Evolutionary conservation across 1,140 invertebrate species (phyloP).

Genomic region (Pinna nobilis): DNA sequence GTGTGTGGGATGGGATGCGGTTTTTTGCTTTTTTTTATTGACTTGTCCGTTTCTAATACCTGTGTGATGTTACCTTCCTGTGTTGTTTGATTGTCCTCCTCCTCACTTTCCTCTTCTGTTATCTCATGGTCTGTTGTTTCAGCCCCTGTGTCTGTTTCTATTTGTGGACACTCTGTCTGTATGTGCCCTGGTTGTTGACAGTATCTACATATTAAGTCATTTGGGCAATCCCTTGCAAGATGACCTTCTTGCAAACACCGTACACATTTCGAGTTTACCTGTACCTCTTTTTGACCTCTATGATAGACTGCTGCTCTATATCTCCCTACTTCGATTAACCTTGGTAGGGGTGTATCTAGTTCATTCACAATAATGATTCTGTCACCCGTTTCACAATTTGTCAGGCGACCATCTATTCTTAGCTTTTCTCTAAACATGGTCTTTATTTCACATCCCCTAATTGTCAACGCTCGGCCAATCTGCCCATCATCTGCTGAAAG

Average conservation of each 20-base stretch:
- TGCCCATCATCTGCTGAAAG: too few relatives aligned
- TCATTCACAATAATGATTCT: too few relatives aligned
- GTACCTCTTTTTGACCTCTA: neutral
- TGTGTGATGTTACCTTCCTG: neutral
- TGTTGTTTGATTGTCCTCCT: neutral
- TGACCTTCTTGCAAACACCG: neutral
- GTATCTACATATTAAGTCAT: neutral
- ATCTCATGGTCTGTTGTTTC: neutral
- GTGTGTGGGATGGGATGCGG: neutral
- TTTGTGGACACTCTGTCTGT: conserved; percentile 7
- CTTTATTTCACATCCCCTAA: too few relatives aligned
- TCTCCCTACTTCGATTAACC: neutral
- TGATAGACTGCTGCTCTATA: neutral
- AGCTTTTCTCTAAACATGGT: too few relatives aligned
- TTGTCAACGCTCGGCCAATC: too few relatives aligned
- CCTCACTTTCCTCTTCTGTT: too few relatives aligned
- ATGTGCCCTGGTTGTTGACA: neutral
- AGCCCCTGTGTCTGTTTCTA: neutral
- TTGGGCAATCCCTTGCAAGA: neutral
- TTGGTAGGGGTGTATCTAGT: too few relatives aligned
- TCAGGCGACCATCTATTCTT: too few relatives aligned
- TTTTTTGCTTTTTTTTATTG: neutral
- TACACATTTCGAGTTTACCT: neutral
- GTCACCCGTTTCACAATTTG: too few relatives aligned
- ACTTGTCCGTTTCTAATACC: neutral